These are phyloP conservation scores for Panulirus ornatus DNA, from an alignment of 1,140 invertebrate species.

Conservation along the genomic window DNA sequence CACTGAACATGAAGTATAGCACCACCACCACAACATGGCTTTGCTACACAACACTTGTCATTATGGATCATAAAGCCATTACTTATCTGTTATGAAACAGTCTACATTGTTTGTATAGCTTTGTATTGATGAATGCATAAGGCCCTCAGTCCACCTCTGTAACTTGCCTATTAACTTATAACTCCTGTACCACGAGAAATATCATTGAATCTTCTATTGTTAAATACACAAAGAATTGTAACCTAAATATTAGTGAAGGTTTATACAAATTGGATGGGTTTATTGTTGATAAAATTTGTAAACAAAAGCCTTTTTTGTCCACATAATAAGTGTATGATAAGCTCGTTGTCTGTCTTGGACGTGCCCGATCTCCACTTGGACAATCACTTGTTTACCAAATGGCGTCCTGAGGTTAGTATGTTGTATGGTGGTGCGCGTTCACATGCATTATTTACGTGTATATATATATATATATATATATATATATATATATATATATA, in stretches of 20 bases:
- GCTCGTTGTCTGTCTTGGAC: background rate
- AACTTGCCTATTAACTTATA: too few relatives aligned
- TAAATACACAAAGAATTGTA: too few relatives aligned
- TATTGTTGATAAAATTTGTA: background rate
- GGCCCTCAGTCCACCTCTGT: too few relatives aligned
- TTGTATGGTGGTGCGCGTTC: background rate
- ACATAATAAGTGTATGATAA: background rate
- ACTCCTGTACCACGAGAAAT: too few relatives aligned
- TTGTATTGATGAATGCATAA: background rate
- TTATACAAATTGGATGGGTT: background rate
- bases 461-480: slow-evolving; percentile 19
- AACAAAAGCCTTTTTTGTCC: background rate
- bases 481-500: slow-evolving; percentile 11
- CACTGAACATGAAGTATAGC: background rate
- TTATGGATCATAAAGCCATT: background rate
- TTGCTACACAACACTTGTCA: background rate
- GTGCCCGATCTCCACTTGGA: background rate
- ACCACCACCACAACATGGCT: background rate
- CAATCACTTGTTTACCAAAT: too few relatives aligned
- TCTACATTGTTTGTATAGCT: background rate
- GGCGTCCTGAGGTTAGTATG: too few relatives aligned
- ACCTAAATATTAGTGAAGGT: background rate
- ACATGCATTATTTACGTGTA: background rate
- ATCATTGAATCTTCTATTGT: too few relatives aligned
- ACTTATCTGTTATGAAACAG: background rate